Conservation (phyloP, 2,888 invertebrate species). For the Bhutanitis thaidina region DNA sequence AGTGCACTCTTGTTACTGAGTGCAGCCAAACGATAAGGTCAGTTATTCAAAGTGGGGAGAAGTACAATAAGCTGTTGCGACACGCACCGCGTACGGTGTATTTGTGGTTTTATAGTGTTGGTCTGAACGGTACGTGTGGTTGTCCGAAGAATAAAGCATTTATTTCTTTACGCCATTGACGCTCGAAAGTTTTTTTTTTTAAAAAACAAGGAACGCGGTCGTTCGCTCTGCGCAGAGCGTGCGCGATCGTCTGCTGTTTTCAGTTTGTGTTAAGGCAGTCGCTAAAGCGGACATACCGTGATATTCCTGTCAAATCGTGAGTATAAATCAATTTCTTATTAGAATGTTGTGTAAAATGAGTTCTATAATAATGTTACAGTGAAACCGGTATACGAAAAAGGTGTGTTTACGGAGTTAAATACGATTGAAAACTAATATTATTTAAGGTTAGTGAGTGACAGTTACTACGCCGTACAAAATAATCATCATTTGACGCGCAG, state of each 20-base stretch:
- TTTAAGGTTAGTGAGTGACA: constrained; percentile 58
- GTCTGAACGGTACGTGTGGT: neutral
- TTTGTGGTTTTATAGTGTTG: constrained; percentile 20
- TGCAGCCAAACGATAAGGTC: constrained; percentile 72
- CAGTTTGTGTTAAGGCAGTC: constrained; percentile 59
- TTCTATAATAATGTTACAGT: constrained; percentile 23
- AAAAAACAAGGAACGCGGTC: constrained; percentile 40
- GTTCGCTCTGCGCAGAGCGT: constrained; percentile 37
- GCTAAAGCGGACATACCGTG: constrained; percentile 47
- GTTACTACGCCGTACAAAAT: constrained; percentile 66
- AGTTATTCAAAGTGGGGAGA: constrained; percentile 58
- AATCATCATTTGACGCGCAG: constrained; percentile 53
- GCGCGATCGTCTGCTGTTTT: constrained; percentile 40
- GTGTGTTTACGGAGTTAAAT: constrained; percentile 20
- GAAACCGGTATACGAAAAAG: constrained; percentile 26
- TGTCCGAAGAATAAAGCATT: constrained; percentile 4
- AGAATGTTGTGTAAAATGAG: constrained; percentile 44
- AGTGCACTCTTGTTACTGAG: constrained; percentile 56
- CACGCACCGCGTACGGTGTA: constrained; percentile 30
- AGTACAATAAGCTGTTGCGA: constrained; percentile 50
- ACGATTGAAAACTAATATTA: constrained; percentile 22
- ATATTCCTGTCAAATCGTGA: constrained; percentile 44
- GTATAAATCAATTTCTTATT: constrained; percentile 36
- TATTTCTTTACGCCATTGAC: constrained; percentile 22
- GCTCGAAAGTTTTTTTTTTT: constrained; percentile 30